Conservation (phyloP, 2,888 invertebrate genomes). For the Sinodicranocentrus sp. region DNA sequence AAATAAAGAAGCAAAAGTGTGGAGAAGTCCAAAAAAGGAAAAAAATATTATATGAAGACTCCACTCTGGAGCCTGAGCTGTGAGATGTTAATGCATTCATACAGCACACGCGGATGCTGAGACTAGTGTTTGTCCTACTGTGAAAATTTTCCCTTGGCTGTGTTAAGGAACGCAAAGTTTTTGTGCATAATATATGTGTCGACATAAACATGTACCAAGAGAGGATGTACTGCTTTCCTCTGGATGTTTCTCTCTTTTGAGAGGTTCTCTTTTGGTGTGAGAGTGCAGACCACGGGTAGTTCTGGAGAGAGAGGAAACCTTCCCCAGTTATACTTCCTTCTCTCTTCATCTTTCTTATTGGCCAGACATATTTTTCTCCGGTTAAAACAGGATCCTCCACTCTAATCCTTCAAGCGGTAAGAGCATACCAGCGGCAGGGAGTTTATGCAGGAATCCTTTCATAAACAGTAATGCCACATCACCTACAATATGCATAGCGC, state of each 20-base stretch:
- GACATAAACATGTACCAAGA: not conserved
- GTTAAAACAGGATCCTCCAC: not conserved
- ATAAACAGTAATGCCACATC: no score
- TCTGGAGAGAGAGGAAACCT: not conserved
- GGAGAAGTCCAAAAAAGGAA: not conserved
- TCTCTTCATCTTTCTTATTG: not conserved
- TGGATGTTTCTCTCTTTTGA: no score
- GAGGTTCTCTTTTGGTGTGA: no score
- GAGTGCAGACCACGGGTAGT: no score
- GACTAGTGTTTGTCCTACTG: constrained; percentile 10
- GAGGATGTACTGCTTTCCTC: not conserved
- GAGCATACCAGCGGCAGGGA: constrained; percentile 1
- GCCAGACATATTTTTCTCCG: not conserved
- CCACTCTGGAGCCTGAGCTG: not conserved
- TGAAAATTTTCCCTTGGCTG: constrained; percentile 1
- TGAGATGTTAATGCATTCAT: constrained; percentile 19
- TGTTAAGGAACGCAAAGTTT: not conserved
- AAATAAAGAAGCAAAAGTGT: no score
- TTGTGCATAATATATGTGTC: not conserved
- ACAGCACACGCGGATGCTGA: not conserved
- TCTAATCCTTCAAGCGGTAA: constrained; percentile 18
- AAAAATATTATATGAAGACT: no score
- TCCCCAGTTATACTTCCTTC: not conserved
- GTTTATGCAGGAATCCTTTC: constrained; percentile 8
- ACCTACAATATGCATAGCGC: no score